These are phyloP conservation scores for Hirtodrosophila trivittata DNA, from an alignment of 2,888 invertebrate genomes.

Conservation along the genomic window DNA sequence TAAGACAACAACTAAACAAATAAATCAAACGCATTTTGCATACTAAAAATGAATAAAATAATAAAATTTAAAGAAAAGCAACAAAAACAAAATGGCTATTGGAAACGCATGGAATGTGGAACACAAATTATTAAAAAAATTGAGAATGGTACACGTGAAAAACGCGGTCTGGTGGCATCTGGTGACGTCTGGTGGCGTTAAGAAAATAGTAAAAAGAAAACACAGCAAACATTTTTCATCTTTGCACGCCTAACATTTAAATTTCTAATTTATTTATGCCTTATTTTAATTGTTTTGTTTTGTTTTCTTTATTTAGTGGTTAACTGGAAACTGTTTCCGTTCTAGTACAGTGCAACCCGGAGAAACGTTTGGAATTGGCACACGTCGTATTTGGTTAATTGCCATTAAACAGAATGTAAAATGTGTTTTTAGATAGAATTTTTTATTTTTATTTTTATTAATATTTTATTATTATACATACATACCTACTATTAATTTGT, in stretches of 20 bases:
- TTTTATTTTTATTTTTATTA: conserved; percentile 75
- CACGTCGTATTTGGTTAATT: conserved; percentile 56
- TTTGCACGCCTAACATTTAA: conserved; percentile 58
- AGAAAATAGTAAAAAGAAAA: conserved; percentile 15
- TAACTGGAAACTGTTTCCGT: conserved; percentile 82
- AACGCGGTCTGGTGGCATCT: conserved; percentile 37
- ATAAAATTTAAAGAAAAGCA: conserved; percentile 29
- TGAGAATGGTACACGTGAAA: conserved; percentile 45
- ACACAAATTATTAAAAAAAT: conserved; percentile 40
- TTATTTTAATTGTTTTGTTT: conserved; percentile 36
- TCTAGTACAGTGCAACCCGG: conserved; percentile 64
- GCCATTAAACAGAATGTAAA: conserved; percentile 64
- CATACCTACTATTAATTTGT: conserved; percentile 73
- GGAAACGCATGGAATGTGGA: conserved; percentile 74
- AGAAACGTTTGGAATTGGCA: conserved; percentile 65
- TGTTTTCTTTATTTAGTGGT: conserved; percentile 73
- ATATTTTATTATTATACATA: conserved; percentile 41
- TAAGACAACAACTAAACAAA: conserved; percentile 19
- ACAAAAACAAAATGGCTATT: conserved; percentile 51
- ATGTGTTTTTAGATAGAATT: conserved; percentile 81
- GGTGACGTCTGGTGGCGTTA: conserved; percentile 19
- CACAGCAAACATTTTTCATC: conserved; percentile 56
- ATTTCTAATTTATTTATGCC: conserved; percentile 2
- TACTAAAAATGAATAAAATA: conserved; percentile 59
- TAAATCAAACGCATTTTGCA: conserved; percentile 54